phyloP scores from a whole-genome alignment of 1,140 invertebrate genomes.

The Odontomachus brunneus region DNA sequence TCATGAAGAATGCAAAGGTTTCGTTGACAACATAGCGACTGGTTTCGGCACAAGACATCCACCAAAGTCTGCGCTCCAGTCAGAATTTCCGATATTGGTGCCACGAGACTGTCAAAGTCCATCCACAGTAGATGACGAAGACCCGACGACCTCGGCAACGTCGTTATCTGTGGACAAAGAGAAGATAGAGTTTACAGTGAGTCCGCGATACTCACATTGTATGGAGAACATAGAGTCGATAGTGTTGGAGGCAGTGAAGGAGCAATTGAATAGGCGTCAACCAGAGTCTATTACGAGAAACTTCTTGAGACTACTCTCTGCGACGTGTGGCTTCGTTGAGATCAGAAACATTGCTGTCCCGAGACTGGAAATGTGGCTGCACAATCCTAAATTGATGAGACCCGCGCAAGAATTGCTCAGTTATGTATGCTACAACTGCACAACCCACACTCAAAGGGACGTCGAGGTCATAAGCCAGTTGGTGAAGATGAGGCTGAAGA shows the following conservation, averaged over 20 bases:
- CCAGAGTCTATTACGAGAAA: conserved; percentile 95
- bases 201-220: conserved; percentile 88
- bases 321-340: conserved; percentile 94
- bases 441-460: conserved; percentile 91
- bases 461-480: conserved; percentile 96
- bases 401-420: conserved; percentile 97
- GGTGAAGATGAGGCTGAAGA: conserved; percentile 96
- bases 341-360: conserved; percentile 93
- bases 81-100: conserved; percentile 86
- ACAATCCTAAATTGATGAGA: conserved; percentile 96
- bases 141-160: conserved; percentile 83
- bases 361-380: conserved; percentile 96
- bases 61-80: conserved; percentile 87
- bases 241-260: conserved; percentile 94
- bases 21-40: conserved; percentile 96
- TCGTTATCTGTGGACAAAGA: conserved; percentile 83
- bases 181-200: conserved; percentile 84
- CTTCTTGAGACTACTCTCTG: conserved; percentile 93
- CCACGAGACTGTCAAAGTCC: conserved; percentile 85
- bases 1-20: conserved; percentile 94
- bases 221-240: conserved; percentile 92
- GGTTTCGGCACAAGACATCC: conserved; percentile 95
- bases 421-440: conserved; percentile 96
- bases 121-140: conserved; percentile 86
- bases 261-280: conserved; percentile 94